phyloP scores from a whole-genome alignment of 2,113 vertebrate genomes.

The Nycticryphes semicollaris region DNA sequence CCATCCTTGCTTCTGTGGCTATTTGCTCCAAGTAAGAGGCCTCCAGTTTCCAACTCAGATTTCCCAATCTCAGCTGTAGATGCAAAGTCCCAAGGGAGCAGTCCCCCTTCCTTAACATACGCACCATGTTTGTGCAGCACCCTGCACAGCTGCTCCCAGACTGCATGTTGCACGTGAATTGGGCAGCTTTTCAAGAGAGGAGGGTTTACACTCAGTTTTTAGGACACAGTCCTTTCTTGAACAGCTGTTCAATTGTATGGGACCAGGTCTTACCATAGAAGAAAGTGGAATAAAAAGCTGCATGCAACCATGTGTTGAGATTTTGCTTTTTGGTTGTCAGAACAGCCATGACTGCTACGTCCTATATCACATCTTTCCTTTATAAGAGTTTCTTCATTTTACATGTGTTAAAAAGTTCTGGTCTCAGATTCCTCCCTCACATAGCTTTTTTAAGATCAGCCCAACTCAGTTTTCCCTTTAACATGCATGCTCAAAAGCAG shows the following conservation, averaged over 20 bases:
- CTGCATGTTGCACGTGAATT: not conserved
- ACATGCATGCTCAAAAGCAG: not conserved
- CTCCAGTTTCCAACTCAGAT: not conserved
- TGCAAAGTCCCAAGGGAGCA: not conserved
- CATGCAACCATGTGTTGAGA: accelerated
- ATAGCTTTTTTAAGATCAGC: not conserved
- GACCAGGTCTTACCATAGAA: not conserved
- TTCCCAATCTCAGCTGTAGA: not conserved
- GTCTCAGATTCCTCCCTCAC: not conserved
- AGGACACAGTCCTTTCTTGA: not conserved
- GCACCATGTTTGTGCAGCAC: not conserved
- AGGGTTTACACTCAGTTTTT: not conserved
- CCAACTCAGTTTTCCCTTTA: not conserved
- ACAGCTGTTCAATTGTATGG: not conserved
- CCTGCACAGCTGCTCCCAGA: not conserved
- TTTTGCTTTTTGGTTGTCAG: not conserved
- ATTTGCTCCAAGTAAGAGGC: not conserved
- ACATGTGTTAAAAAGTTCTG: not conserved
- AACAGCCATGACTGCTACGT: not conserved
- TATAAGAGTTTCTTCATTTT: not conserved
- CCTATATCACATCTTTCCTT: not conserved
- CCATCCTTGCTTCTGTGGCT: not conserved
- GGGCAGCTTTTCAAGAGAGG: not conserved
- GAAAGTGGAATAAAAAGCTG: not conserved
- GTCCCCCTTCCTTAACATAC: constrained; percentile 7